Percentiles rank a stretch among this genome's conserved stretches.
Conservation (phyloP, 2,888 invertebrate genomes). For the Diaprepes abbreviatus region DNA sequence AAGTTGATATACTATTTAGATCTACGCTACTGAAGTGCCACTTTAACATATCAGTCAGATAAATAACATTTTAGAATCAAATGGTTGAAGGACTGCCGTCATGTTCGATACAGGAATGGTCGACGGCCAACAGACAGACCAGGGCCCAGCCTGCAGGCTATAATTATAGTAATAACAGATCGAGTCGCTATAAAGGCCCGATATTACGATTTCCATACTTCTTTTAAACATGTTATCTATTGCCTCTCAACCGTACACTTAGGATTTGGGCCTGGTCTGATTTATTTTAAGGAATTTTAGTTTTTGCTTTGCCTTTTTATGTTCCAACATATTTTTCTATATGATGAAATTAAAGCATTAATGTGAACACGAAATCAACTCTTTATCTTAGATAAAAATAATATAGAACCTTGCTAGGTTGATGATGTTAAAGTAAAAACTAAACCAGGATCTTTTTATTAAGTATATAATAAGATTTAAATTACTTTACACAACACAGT, state of each 20-base stretch:
- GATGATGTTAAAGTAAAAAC: too few relatives aligned
- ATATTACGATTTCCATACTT: slow-evolving; percentile 63
- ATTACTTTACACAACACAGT: too few relatives aligned
- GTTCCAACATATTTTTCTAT: too few relatives aligned
- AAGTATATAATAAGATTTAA: too few relatives aligned
- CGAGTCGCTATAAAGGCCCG: slow-evolving; percentile 63
- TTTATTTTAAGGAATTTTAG: slow-evolving; percentile 9
- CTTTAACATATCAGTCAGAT: slow-evolving; percentile 52
- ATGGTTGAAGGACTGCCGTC: slow-evolving; percentile 46
- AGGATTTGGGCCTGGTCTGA: slow-evolving; percentile 19
- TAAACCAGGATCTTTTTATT: too few relatives aligned
- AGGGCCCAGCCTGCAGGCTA: slow-evolving; percentile 62
- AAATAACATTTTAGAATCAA: slow-evolving; percentile 54
- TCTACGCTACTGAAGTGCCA: slow-evolving; percentile 33
- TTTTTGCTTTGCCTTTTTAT: not conserved
- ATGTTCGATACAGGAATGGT: slow-evolving; percentile 49
- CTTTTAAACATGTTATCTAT: slow-evolving; percentile 35
- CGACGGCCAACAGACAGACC: slow-evolving; percentile 61
- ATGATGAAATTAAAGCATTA: too few relatives aligned
- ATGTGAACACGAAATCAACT: too few relatives aligned
- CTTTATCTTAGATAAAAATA: too few relatives aligned
- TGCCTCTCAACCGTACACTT: slow-evolving; percentile 23
- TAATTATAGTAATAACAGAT: slow-evolving; percentile 68
- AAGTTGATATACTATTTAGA: too few relatives aligned
- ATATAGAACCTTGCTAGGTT: too few relatives aligned